Evolutionary conservation across 2,888 invertebrate genomes (phyloP), one percentile per base, ranked within the genome.

Genomic region (Sclerodermus sp.): DNA sequence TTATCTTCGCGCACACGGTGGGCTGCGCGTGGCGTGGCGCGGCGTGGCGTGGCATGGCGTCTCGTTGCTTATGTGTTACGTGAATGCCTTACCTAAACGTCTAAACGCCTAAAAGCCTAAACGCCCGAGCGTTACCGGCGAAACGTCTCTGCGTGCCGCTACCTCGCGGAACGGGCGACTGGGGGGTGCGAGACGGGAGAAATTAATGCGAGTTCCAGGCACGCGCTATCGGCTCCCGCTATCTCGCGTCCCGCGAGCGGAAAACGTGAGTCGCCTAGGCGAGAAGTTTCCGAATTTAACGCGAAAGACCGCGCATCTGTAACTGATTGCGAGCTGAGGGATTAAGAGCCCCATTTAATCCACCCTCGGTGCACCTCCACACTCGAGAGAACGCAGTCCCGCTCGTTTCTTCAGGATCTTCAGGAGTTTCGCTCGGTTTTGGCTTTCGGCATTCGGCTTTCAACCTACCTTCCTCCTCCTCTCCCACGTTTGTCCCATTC

Each of bases 11-110:
- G 76, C 74, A 74, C 74, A 74, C 74, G 71, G 72, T 72, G 70
- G 62, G 68, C 62, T 72, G 74, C 71, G 70, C 68, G 69, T 68
- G 61, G 57, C 66, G 67, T n/a, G n/a, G n/a, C n/a, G n/a, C n/a
- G n/a, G n/a, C n/a, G n/a, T n/a, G n/a, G n/a, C n/a, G n/a, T n/a
- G n/a, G n/a, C n/a, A n/a, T n/a, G n/a, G n/a, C n/a, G n/a, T n/a
- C n/a, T n/a, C n/a, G n/a, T 74, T 75, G 74, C 76, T 76, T 76
- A 76, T 75, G 75, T 68, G 76, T 73, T 76, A 76, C 76, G 76
- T 76, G 76, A 76, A 76, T 73, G 69, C 71, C 72, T 76, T 76
- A 74, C 73, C 66, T 68, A 74, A 76, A 67, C 64, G 67, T 67
- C 29, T n/a, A n/a, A n/a, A n/a, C n/a, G n/a, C n/a, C n/a, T n/a